Conservation (phyloP, 2,888 invertebrate species). For the Eupithecia exiguata region DNA sequence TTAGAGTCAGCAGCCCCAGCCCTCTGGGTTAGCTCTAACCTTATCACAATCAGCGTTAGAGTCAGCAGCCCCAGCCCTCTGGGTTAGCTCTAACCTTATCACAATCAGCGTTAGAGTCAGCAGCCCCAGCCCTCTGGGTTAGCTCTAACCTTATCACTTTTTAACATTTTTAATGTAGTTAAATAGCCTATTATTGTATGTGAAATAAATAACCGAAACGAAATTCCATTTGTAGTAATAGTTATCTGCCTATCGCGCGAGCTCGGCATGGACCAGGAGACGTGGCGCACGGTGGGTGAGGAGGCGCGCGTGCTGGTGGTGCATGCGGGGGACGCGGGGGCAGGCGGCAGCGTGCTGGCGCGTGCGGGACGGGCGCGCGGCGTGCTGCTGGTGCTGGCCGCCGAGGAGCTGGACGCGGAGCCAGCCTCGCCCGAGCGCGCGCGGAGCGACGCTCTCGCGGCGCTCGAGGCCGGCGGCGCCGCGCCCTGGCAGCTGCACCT, state of each 20-base stretch:
- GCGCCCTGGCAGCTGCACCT: conserved; percentile 47
- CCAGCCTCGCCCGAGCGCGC: conserved; percentile 27
- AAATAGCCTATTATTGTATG: no score
- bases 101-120: no score
- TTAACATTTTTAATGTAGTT: no score
- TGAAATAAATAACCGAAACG: no score
- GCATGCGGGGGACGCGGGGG: conserved; percentile 43
- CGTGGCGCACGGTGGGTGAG: conserved; percentile 32
- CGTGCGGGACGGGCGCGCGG: conserved; percentile 32
- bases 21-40: no score
- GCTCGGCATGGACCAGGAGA: conserved; percentile 25
- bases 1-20: no score
- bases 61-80: no score
- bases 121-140: no score
- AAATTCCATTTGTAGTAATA: conserved; percentile 49
- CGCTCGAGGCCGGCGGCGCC: conserved; percentile 34
- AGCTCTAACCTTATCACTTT: no score
- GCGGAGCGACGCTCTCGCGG: conserved; percentile 39
- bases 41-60: no score
- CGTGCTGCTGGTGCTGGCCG: conserved; percentile 44
- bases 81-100: no score
- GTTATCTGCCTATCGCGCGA: conserved; percentile 53
- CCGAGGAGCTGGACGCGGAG: conserved; percentile 31
- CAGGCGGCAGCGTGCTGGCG: conserved; percentile 17
- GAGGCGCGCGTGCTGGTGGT: conserved; percentile 45